phyloP scores from a whole-genome alignment of 2,888 invertebrate genomes.

The Beris morrisii region DNA sequence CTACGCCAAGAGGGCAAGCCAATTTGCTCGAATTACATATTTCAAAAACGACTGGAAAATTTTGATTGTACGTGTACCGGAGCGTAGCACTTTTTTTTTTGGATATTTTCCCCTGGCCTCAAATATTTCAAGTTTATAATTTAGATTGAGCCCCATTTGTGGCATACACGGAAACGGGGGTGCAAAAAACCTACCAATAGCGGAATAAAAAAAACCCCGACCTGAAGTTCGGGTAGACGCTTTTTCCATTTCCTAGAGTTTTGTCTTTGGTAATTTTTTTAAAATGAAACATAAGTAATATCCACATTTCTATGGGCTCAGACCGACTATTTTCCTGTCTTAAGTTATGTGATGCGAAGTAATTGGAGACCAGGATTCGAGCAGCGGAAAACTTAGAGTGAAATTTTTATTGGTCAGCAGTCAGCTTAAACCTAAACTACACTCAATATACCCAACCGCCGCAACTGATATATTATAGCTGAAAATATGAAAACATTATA shows the following conservation, averaged over 20 bases:
- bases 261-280: conserved; percentile 39
- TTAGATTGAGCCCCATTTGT: conserved; percentile 32
- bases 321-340: conserved; percentile 16
- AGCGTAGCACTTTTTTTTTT: not conserved
- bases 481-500: conserved; percentile 20
- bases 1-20: conserved; percentile 16
- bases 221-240: not conserved
- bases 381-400: conserved; percentile 25
- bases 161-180: not conserved
- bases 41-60: conserved; percentile 37
- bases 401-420: not conserved
- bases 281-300: conserved; percentile 38
- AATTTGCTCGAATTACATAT: conserved; percentile 36
- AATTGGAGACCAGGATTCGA: conserved; percentile 35
- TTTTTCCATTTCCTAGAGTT: conserved; percentile 34
- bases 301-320: conserved; percentile 34
- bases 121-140: conserved; percentile 36
- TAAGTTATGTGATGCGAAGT: conserved; percentile 33
- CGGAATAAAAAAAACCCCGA: not conserved
- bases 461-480: conserved; percentile 6
- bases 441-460: conserved; percentile 15
- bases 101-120: conserved; percentile 19
- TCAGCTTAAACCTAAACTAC: conserved; percentile 25
- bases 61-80: conserved; percentile 27
- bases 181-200: not conserved